Evolutionary conservation across 2,113 vertebrate species (phyloP), one percentile per base, ranked within the genome.

Genomic region (Grammomys dolichurus): DNA sequence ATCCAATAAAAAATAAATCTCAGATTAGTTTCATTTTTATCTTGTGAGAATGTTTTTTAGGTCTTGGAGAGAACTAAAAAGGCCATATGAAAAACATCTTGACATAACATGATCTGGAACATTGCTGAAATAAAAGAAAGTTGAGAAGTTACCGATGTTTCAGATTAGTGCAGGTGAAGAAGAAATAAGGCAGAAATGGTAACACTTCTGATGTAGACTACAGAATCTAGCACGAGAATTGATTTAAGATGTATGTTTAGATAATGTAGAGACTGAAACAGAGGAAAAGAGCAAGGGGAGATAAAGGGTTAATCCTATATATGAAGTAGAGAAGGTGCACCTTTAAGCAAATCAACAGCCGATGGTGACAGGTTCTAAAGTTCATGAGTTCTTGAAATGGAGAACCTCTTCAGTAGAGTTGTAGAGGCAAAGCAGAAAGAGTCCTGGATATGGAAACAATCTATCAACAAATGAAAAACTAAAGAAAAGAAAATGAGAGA

Each of bases 1-100:
- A 58, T 58, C 7, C 48, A 51, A 51, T 51, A 51, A 51, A 51
- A 51, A 51, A 51, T 51, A 51, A 16, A 60, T 0, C 19, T 87
- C 13, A 86, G 56, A 65, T 88, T 93, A 78, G 72, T 16, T 91
- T 20, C 31, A 36, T 85, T 89, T 95, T 89, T 58, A 86, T 78
- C 43, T 75, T 46, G 17, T 24, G n/a, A 26, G 7, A 54, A 11
- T 24, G 20, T 40, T 87, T 92, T 67, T 13, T 70, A 89, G 4
- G 24, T 54, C 81, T 93, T 80, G 43, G 78, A 20, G 33, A 94
- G 12, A 91, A 72, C 16, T 67, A 31, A 10, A 67, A 31, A 31
- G 17, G 13, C 87, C 14, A 13, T 24, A 87, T 84, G 36, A 86
- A 7, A 72, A 65, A 2, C 3, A 60, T 73, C 17, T 67, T 86